Conservation (phyloP, 1,140 invertebrate genomes). For the Epicauta chinensis region DNA sequence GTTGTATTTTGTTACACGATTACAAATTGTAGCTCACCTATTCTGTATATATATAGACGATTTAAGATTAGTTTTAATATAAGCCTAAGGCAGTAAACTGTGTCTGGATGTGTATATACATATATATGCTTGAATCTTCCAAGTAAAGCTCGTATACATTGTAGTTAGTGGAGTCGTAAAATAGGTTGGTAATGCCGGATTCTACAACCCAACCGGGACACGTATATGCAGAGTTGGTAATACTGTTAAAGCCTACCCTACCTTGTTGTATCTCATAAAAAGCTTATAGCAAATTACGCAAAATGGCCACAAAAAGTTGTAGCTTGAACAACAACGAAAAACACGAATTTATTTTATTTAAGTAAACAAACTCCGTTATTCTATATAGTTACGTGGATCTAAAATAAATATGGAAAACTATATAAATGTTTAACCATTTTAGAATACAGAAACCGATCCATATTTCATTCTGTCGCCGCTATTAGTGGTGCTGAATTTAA, state of each 20-base stretch:
- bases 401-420: no score
- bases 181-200: conserved; percentile 15
- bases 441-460: no score
- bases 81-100: conserved; percentile 13
- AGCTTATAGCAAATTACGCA: conserved; percentile 14
- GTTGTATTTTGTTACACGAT: no score
- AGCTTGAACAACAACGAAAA: no score
- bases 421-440: no score
- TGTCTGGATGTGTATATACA: no score
- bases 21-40: no score
- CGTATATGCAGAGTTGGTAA: conserved; percentile 17
- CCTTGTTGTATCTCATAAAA: conserved; percentile 15
- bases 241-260: conserved; percentile 14
- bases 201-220: conserved; percentile 15
- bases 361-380: no score
- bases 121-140: not conserved
- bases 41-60: not conserved
- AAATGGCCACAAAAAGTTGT: not conserved
- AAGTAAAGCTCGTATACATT: conserved; percentile 14
- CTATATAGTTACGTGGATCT: no score
- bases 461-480: no score
- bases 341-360: no score
- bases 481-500: conserved; percentile 4
- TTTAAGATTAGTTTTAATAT: conserved; percentile 16
- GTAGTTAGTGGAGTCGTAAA: conserved; percentile 17